phyloP scores from a whole-genome alignment of 2,797 vertebrate genomes.

The Malacoctenus gilli region DNA sequence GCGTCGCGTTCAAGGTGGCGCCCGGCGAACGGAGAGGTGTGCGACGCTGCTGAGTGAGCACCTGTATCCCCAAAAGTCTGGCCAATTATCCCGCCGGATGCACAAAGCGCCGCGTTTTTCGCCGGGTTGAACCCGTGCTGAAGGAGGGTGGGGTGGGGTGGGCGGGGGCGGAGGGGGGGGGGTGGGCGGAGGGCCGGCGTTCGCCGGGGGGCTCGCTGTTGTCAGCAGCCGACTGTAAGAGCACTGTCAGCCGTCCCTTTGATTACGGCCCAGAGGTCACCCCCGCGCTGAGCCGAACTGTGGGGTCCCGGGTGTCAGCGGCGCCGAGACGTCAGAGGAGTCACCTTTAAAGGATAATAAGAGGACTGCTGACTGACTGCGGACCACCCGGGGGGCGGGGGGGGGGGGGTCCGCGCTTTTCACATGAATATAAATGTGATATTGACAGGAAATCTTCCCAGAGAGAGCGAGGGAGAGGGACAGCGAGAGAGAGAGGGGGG shows the following conservation, averaged over 20 bases:
- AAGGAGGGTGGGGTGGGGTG: constrained; percentile 9
- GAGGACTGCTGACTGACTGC: constrained; percentile 71
- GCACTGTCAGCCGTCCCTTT: constrained; percentile 66
- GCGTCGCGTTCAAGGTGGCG: constrained; percentile 54
- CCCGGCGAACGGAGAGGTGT: constrained; percentile 37
- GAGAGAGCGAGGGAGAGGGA: constrained; percentile 51
- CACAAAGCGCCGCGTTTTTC: constrained; percentile 26
- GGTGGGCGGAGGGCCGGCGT: constrained; percentile 4
- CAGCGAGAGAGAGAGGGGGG: constrained; percentile 31
- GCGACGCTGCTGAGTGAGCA: constrained; percentile 63
- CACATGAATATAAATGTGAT: constrained; percentile 77
- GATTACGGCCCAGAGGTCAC: constrained; percentile 70
- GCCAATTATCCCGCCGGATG: constrained; percentile 62
- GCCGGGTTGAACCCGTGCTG: constrained; percentile 45
- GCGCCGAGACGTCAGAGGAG: constrained; percentile 62
- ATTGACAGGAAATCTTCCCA: constrained; percentile 69
- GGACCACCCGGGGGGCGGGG: constrained; percentile 62
- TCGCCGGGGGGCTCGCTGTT: constrained; percentile 41
- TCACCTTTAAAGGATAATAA: constrained; percentile 77
- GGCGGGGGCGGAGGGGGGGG: constrained; percentile 14
- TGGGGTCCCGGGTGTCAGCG: constrained; percentile 42
- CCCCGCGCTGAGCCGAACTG: constrained; percentile 46
- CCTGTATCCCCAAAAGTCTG: constrained; percentile 51
- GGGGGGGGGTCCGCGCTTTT: constrained; percentile 48
- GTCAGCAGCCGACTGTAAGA: constrained; percentile 60